These are phyloP conservation scores for Anthrax anthrax DNA, from an alignment of 2,888 invertebrate genomes.

Conservation along the genomic window DNA sequence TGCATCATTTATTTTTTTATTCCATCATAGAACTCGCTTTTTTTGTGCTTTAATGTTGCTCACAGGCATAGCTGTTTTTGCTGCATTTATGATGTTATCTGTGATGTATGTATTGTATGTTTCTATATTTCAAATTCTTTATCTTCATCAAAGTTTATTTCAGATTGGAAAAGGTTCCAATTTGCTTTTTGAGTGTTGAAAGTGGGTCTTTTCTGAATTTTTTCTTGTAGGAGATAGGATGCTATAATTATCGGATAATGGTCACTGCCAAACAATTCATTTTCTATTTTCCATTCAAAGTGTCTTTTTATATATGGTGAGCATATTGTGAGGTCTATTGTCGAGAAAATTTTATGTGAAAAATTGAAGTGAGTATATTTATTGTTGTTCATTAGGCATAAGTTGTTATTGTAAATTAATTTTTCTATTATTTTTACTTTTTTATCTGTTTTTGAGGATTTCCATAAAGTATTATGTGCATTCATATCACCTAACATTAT, in stretches of 20 bases:
- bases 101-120: too few relatives aligned
- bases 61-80: too few relatives aligned
- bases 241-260: slow-evolving; percentile 1
- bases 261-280: slow-evolving; percentile 4
- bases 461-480: background rate
- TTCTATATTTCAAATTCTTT: too few relatives aligned
- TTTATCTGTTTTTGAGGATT: background rate
- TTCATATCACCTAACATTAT: background rate
- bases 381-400: slow-evolving; percentile 2
- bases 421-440: background rate
- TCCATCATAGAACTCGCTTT: too few relatives aligned
- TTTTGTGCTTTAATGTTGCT: too few relatives aligned
- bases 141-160: too few relatives aligned
- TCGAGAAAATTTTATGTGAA: background rate
- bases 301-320: background rate
- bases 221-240: too few relatives aligned
- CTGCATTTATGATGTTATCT: too few relatives aligned
- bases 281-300: slow-evolving; percentile 2
- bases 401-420: background rate
- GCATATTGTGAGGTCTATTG: background rate
- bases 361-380: background rate
- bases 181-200: too few relatives aligned
- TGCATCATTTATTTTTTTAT: too few relatives aligned
- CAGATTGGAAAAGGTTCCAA: too few relatives aligned
- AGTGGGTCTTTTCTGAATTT: too few relatives aligned